These are phyloP conservation scores for Euspilapteryx auroguttella DNA, from an alignment of 2,888 invertebrate genomes.

Conservation along the genomic window DNA sequence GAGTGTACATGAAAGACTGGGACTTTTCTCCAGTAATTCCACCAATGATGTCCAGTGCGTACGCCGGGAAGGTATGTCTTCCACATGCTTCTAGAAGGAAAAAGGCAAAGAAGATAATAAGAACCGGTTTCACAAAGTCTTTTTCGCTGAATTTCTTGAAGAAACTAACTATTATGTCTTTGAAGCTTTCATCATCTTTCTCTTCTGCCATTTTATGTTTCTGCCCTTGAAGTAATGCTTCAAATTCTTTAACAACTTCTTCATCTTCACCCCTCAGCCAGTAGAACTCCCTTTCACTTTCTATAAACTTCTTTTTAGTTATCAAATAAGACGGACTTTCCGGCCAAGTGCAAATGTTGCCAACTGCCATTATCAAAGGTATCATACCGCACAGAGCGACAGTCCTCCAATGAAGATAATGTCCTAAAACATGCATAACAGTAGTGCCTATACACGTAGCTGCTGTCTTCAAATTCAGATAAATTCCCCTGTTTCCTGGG, in stretches of 20 bases:
- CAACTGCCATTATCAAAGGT: constrained; percentile 15
- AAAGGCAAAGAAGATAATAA: constrained; percentile 16
- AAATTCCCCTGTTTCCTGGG: constrained; percentile 27
- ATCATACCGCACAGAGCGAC: constrained; percentile 16
- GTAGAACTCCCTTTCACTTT: constrained; percentile 47
- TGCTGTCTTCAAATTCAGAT: constrained; percentile 26
- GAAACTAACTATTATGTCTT: constrained; percentile 10
- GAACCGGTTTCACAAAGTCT: constrained; percentile 24
- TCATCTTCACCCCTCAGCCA: constrained; percentile 42
- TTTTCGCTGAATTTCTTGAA: constrained; percentile 19
- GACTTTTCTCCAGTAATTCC: not conserved
- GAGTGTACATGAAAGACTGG: constrained; percentile 8
- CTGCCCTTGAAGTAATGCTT: constrained; percentile 19
- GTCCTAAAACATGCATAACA: constrained; percentile 17
- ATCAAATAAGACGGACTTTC: constrained; percentile 67
- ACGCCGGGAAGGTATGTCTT: constrained; percentile 3
- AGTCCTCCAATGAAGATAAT: constrained; percentile 19
- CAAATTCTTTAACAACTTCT: constrained; percentile 14
- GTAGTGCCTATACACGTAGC: constrained; percentile 20
- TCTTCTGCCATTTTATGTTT: constrained; percentile 10
- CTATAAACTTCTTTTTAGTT: constrained; percentile 36
- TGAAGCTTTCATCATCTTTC: constrained; percentile 6
- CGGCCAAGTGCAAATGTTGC: constrained; percentile 39
- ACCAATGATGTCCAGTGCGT: constrained; percentile 2
- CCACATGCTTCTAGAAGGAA: constrained; percentile 3